Base-by-base conservation (phyloP, 1,140 invertebrate species). In the Contarinia nasturtii region DNA sequence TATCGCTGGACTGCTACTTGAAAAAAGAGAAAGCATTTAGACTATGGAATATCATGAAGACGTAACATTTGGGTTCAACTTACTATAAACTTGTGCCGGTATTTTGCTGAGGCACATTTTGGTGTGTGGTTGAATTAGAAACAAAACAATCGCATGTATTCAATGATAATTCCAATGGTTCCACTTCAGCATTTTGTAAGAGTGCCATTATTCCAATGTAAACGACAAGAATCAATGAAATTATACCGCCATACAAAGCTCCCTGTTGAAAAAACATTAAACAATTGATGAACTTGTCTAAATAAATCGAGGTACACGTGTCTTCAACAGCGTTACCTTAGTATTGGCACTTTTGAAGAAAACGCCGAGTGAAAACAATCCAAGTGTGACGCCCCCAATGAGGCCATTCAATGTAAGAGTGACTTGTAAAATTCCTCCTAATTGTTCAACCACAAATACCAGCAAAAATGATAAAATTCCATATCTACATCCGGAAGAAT, bases 361-460 rank as follows among this genome's bases (percentile, higher is more conserved):
- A 75, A 92, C 89, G 44, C 88, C 89, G 19, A 92, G 60, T 0
- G 82, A 80, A 58, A 92, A 92, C 3, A 91, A 61, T 1, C 86
- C 87, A 3, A 91, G 61, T 1, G 86, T 75, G 0, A 90, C 81
- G 15, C 87, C 88, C 2, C 86, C 85, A 2, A 90, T 81, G 55
- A 90, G 81, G 0, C 88, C 87, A 57, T 90, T 90, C 44, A 91
- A 81, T 7, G 82, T 87, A 0, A 91, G 60, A 0, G 86, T 85
- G 0, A 86, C 80, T 67, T 92, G 80, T 27, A 91, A 68, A 11
- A 90, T 75, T 14, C 83, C 79, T 0, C 86, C 86, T 19, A 89
- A 61, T 53, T 77, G 71, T 55, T 85, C 80, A 0, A 86, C 82
- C 0, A 88, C 64, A 56, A 89, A 91, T 2, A 88, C 78, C 49